Conservation (phyloP, 2,888 invertebrate genomes). For the Sclerodermus sp. region DNA sequence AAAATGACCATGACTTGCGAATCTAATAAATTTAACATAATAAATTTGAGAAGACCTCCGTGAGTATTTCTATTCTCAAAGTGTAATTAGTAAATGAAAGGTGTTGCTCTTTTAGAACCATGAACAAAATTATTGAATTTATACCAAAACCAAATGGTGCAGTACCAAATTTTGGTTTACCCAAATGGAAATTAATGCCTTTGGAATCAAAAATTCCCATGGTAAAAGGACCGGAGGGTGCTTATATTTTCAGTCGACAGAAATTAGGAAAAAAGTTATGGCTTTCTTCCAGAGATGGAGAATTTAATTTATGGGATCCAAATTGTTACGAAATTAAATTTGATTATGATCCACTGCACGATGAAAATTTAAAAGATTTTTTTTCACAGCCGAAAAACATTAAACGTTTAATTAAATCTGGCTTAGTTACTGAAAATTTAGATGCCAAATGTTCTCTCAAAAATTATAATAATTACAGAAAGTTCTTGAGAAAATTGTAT, state of each 20-base stretch:
- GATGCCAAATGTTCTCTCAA: constrained; percentile 55
- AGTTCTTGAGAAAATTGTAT: constrained; percentile 49
- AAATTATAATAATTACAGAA: constrained; percentile 58
- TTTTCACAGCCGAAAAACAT: constrained; percentile 28
- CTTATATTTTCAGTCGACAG: constrained; percentile 52
- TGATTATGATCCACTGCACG: constrained; percentile 50
- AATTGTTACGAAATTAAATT: constrained; percentile 39
- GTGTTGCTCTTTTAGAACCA: constrained; percentile 23
- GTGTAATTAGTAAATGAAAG: too few species aligned
- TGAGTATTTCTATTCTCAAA: constrained; percentile 21
- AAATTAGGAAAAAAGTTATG: constrained; percentile 50
- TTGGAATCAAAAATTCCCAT: constrained; percentile 58
- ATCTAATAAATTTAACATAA: constrained; percentile 16
- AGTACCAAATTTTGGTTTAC: constrained; percentile 50
- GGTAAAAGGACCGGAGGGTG: constrained; percentile 51
- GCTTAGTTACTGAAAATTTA: constrained; percentile 50
- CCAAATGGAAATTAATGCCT: constrained; percentile 55
- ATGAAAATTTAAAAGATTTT: constrained; percentile 41
- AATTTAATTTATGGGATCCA: constrained; percentile 48
- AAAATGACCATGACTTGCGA: constrained; percentile 11
- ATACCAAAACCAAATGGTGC: constrained; percentile 48
- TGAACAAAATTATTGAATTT: constrained; percentile 36
- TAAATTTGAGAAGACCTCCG: constrained; percentile 36
- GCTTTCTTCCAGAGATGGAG: constrained; percentile 20
- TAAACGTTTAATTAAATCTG: constrained; percentile 33